Conservation (phyloP, 2,797 vertebrate genomes). For the Eutrigla gurnardus region DNA sequence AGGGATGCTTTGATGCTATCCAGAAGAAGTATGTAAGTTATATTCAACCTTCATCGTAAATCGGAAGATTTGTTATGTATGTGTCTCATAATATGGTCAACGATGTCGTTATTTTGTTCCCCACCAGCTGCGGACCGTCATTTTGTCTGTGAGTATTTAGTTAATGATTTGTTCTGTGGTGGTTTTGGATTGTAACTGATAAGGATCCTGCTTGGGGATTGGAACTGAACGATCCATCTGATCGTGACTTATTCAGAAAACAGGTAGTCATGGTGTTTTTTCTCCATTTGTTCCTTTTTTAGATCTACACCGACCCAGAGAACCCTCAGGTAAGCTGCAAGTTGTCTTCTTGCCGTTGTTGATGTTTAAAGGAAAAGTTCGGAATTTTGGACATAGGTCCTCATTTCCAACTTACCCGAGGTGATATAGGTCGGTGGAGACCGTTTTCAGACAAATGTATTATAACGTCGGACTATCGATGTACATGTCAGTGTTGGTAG, state of each 20-base stretch:
- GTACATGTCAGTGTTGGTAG: too few species aligned
- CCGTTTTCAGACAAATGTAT: too few species aligned
- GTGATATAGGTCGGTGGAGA: too few species aligned
- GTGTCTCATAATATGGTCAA: conserved; percentile 2
- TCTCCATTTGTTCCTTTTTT: conserved; percentile 54
- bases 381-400: too few species aligned
- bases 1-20: conserved; percentile 96
- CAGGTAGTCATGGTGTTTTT: conserved; percentile 35
- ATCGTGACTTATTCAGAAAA: too few species aligned
- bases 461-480: too few species aligned
- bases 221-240: too few species aligned
- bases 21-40: conserved; percentile 95
- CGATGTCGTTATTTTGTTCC: conserved; percentile 20
- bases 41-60: conserved; percentile 13
- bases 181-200: not conserved
- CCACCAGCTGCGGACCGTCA: conserved; percentile 89
- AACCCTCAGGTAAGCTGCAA: conserved; percentile 87
- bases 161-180: not conserved
- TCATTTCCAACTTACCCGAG: too few species aligned
- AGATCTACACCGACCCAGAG: conserved; percentile 93
- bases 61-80: not conserved
- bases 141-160: conserved; percentile 92
- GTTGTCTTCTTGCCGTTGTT: not conserved
- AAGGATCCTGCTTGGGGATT: not conserved
- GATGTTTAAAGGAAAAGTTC: too few species aligned